Evolutionary conservation across 2,888 invertebrate species (phyloP).

Genomic region (Rhodophaea formosa): DNA sequence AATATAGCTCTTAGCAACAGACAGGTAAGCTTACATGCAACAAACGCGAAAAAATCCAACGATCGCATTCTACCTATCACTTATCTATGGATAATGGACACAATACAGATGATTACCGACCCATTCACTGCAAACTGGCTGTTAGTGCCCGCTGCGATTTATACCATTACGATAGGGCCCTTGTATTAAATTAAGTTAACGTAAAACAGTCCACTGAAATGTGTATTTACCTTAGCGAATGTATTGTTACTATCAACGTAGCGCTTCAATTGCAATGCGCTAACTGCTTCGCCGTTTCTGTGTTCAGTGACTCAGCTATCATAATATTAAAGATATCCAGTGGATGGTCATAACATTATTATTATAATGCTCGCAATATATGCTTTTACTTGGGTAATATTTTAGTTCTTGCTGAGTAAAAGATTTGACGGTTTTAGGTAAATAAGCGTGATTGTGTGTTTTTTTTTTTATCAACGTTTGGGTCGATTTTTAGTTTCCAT

Average conservation of each 20-base stretch:
- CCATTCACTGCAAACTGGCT: conserved; percentile 73
- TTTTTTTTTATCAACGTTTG: too few species aligned
- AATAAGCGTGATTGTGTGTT: too few species aligned
- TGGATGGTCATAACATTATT: background rate
- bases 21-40: background rate
- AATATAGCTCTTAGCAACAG: too few species aligned
- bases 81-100: conserved; percentile 60
- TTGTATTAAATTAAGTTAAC: conserved; percentile 60
- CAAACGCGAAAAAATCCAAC: background rate
- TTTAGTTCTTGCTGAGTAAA: too few species aligned
- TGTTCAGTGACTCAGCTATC: conserved; percentile 19
- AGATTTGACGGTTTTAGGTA: too few species aligned
- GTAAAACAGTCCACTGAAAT: conserved; percentile 52
- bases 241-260: conserved; percentile 24
- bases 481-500: too few species aligned
- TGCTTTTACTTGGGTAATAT: background rate
- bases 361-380: background rate
- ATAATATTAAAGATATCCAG: conserved; percentile 7
- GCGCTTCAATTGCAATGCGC: background rate
- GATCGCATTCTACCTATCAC: background rate
- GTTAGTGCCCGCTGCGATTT: conserved; percentile 58
- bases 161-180: conserved; percentile 50
- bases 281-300: background rate
- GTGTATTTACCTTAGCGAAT: conserved; percentile 42
- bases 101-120: conserved; percentile 78